Base-by-base conservation (phyloP, 2,888 invertebrate genomes). In the Agapostemon virescens region DNA sequence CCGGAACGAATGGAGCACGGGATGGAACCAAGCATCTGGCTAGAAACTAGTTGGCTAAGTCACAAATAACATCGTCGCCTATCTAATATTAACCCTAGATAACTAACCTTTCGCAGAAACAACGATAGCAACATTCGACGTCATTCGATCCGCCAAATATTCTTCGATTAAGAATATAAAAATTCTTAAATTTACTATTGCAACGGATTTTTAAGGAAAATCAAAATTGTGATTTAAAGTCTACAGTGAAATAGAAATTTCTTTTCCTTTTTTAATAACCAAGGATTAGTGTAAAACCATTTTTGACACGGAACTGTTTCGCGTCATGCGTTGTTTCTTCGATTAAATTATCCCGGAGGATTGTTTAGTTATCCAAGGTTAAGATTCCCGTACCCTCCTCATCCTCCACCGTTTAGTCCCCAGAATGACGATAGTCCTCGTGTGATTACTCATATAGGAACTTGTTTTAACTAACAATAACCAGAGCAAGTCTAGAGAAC, bases 1-100 rank as follows among this genome's bases (percentile, higher is more conserved):
- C 69, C 68, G 74, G 80, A 79, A 63, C 66, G 82, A 79, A 82
- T 81, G 82, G 75, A 85, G 79, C 73, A 49, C 68, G 69, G 82
- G 82, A 73, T 64, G 66, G 72, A 70, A 74, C 42, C 49, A 38
- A 52, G 63, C 58, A 30, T 72, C 64, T 67, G 87, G 74, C 72
- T 79, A 84, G 74, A 82, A 73, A 58, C 69, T 84, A 74, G 71
- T 63, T 78, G 40, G 63, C 81, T 67, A 58, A 69, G 76, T 71
- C 73, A 82, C 74, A 71, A 81, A 69, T 78, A 82, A 83, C 74
- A 81, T 75, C 33, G 45, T 9, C 23, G 26, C 69, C 74, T 80
- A 40, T 67, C 63, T 67, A 74, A 74, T 49, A 49, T 69, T 67
- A 49, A 20, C 6, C 26, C 52, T 26, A n/a, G 49, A 49, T 49